A percentile compares a stretch with the other conserved stretches of the same genome.
Conservation (phyloP, 2,888 invertebrate species). For the Ditula angustiorana region DNA sequence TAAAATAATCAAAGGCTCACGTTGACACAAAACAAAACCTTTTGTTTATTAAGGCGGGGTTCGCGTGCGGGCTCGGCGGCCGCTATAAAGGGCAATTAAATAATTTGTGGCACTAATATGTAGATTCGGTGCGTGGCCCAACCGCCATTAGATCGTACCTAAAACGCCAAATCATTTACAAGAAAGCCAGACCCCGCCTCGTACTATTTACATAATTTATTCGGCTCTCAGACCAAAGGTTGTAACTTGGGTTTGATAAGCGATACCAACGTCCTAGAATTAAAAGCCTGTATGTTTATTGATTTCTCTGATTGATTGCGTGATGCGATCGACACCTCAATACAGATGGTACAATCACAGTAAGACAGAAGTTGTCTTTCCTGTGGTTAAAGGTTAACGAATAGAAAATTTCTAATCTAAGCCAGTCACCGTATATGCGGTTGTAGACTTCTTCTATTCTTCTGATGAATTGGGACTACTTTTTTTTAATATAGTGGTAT, state of each 20-base stretch:
- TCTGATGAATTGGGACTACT: no score
- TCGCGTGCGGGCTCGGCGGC: constrained; percentile 40
- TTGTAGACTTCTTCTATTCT: no score
- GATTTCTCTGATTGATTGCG: background rate
- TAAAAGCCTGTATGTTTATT: no score
- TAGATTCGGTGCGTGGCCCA: constrained; percentile 65
- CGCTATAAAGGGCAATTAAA: constrained; percentile 72
- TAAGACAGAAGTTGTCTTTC: no score
- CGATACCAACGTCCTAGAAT: background rate
- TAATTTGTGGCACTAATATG: constrained; percentile 72
- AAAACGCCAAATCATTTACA: constrained; percentile 82
- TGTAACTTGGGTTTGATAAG: constrained; percentile 45
- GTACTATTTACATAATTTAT: constrained; percentile 83
- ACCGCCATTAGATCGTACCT: constrained; percentile 67
- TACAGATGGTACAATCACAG: no score
- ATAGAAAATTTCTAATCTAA: no score
- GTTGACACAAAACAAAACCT: constrained; percentile 40
- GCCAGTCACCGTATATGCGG: no score
- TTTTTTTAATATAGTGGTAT: no score
- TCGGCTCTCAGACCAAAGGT: constrained; percentile 56
- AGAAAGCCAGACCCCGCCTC: constrained; percentile 80
- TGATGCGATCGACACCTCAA: background rate
- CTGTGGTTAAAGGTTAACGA: no score
- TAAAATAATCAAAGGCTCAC: constrained; percentile 32
- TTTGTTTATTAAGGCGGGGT: constrained; percentile 38